phyloP scores from a whole-genome alignment of 2,113 vertebrate genomes.

The Felis catus region DNA sequence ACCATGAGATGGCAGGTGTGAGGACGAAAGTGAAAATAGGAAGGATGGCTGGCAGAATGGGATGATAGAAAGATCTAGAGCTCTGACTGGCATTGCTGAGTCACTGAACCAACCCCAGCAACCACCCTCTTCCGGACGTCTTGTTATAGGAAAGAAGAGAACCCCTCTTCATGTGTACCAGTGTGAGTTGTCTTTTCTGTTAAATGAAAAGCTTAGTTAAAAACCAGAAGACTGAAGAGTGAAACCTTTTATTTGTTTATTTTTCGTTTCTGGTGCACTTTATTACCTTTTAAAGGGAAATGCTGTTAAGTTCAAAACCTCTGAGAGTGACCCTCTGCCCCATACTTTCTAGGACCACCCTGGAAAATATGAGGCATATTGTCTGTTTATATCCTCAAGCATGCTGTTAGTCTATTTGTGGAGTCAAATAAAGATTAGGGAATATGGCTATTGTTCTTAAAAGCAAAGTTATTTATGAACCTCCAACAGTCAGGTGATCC shows the following conservation, averaged over 20 bases:
- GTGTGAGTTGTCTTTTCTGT: background rate
- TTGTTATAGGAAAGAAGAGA: background rate
- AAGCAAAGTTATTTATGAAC: background rate
- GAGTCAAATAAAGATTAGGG: background rate
- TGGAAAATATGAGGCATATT: slow-evolving; percentile 1
- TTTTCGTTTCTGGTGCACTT: slow-evolving; percentile 62
- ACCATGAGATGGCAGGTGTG: background rate
- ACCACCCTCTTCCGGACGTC: background rate
- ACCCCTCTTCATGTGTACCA: background rate
- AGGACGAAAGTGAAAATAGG: background rate
- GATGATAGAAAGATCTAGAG: background rate
- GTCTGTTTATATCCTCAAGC: background rate
- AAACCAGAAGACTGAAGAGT: background rate
- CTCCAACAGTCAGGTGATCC: background rate
- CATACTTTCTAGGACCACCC: slow-evolving; percentile 54
- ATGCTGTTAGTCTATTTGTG: background rate
- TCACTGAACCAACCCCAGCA: background rate
- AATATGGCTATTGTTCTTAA: slow-evolving; percentile 13
- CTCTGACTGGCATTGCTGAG: background rate
- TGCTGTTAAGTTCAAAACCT: slow-evolving; percentile 31
- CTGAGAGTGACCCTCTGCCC: slow-evolving; percentile 63
- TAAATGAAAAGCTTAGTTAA: slow-evolving; percentile 48
- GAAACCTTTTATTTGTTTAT: slow-evolving; percentile 58
- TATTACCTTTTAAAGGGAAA: slow-evolving; percentile 58
- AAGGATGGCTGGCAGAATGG: background rate